phyloP scores from a whole-genome alignment of 2,797 vertebrate genomes.

The Phaenicophaeus curvirostris region DNA sequence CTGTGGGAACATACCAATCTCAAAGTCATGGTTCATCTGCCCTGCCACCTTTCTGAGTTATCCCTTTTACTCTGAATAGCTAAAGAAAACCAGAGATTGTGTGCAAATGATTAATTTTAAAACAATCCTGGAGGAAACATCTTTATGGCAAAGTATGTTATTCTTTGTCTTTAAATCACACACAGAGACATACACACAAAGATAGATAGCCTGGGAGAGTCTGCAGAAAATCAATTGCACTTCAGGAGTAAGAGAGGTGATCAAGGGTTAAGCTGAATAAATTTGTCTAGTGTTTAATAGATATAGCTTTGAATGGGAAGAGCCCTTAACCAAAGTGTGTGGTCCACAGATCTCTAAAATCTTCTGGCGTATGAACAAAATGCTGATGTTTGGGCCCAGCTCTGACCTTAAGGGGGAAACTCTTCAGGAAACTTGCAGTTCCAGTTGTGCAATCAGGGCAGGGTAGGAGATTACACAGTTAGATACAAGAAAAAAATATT shows the following conservation, averaged over 20 bases:
- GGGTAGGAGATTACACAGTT: neutral
- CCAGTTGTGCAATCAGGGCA: neutral
- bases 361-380: neutral
- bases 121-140: neutral
- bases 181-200: neutral
- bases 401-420: neutral
- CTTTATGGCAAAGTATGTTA: neutral
- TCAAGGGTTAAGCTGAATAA: neutral
- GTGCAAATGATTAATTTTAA: neutral
- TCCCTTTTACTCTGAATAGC: neutral
- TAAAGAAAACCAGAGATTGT: neutral
- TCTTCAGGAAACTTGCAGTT: neutral
- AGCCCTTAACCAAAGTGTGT: neutral
- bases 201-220: neutral
- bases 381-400: neutral
- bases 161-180: neutral
- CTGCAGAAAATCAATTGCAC: neutral
- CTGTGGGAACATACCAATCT: slow-evolving; percentile 13
- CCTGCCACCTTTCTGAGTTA: slow-evolving; percentile 7
- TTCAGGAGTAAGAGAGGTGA: neutral
- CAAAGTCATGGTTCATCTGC: neutral
- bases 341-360: neutral
- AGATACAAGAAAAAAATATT: neutral
- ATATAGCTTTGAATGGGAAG: neutral
- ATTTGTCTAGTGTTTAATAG: neutral